Conservation (phyloP, 2,888 invertebrate genomes). For the Orchesella flavescens region DNA sequence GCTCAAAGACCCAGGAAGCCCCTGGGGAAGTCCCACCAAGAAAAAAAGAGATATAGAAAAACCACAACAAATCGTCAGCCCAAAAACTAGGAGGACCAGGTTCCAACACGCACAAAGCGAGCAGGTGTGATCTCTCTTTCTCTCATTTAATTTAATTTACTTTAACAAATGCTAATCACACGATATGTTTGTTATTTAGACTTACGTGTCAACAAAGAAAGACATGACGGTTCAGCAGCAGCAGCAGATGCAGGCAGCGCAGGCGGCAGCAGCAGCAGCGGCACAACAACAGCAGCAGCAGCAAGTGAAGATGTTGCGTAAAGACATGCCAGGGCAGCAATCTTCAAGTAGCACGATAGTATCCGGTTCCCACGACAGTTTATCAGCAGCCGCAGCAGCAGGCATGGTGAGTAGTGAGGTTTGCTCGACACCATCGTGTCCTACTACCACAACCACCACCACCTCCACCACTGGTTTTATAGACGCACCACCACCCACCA, state of each 20-base stretch:
- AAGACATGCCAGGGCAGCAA: conserved; percentile 8
- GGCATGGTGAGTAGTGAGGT: conserved; percentile 24
- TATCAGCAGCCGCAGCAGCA: conserved; percentile 20
- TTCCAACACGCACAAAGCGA: conserved; percentile 77
- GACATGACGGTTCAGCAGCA: neutral
- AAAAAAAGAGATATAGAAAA: conserved; percentile 72
- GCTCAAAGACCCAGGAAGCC: conserved; percentile 73
- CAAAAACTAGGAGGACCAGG: conserved; percentile 73
- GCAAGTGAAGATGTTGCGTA: conserved; percentile 24
- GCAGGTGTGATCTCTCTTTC: conserved; percentile 6
- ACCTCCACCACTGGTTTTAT: conserved; percentile 22
- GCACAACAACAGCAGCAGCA: no score
- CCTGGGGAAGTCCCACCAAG: conserved; percentile 71
- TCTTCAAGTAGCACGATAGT: conserved; percentile 17
- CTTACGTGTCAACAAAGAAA: neutral
- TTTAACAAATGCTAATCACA: no score
- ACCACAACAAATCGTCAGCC: conserved; percentile 60
- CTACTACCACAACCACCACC: no score
- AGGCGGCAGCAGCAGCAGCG: neutral
- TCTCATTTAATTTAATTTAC: no score
- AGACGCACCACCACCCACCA: conserved; percentile 26
- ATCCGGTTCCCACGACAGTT: conserved; percentile 30
- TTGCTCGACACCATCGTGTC: no score
- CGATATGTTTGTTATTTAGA: no score
- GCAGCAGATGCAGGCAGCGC: neutral